phyloP scores from a whole-genome alignment of 2,113 vertebrate species.

The Passer domesticus region DNA sequence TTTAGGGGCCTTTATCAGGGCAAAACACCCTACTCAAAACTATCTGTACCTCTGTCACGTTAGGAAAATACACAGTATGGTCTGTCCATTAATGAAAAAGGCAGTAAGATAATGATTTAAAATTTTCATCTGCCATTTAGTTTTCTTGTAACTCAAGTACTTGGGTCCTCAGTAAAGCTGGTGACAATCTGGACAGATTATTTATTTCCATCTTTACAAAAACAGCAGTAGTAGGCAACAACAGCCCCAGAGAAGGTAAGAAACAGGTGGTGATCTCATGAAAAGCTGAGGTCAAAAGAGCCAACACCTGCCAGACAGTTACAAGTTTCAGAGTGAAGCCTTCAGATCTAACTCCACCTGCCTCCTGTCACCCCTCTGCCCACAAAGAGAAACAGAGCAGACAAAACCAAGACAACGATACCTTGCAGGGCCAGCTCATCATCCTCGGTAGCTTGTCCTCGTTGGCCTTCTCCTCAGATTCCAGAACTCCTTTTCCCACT shows the following conservation, averaged over 20 bases:
- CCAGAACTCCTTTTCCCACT: neutral
- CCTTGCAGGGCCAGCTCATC: neutral
- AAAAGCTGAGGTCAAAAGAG: neutral
- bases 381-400: neutral
- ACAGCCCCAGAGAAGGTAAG: neutral
- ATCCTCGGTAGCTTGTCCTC: neutral
- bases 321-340: neutral
- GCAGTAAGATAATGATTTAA: neutral
- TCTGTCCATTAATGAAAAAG: neutral
- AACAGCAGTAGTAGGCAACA: neutral
- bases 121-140: neutral
- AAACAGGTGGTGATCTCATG: neutral
- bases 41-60: neutral
- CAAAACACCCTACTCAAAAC: neutral
- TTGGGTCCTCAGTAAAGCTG: neutral
- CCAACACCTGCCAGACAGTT: neutral
- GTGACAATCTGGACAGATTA: neutral
- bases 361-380: neutral
- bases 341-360: neutral
- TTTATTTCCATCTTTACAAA: neutral
- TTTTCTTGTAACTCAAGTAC: neutral
- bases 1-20: neutral
- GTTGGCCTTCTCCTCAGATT: neutral
- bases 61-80: neutral
- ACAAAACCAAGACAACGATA: neutral